A percentile compares a stretch with the other conserved stretches of the same genome.
Evolutionary conservation across 2,888 invertebrate species (phyloP).

Genomic region (Drosophila rellima): DNA sequence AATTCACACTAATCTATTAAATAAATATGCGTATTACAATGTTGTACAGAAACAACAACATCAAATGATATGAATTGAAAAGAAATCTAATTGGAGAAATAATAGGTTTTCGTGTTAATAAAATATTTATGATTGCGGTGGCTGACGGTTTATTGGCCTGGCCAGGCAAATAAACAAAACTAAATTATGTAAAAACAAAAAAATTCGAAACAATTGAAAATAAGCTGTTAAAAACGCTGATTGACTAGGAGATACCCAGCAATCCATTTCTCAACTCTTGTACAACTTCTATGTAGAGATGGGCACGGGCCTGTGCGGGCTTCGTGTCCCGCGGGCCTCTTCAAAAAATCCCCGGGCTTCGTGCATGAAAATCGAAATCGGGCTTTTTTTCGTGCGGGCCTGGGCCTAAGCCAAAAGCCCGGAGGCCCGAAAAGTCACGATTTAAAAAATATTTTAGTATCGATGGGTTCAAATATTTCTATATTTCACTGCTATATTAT

Average conservation of each 20-base stretch:
- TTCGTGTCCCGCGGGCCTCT: no score
- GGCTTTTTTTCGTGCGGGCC: no score
- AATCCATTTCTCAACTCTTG: no score
- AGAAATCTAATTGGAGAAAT: constrained; percentile 66
- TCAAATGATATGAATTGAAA: constrained; percentile 18
- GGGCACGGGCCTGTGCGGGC: no score
- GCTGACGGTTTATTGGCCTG: constrained; percentile 59
- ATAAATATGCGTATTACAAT: constrained; percentile 53
- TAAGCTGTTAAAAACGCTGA: not conserved
- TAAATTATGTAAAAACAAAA: constrained; percentile 61
- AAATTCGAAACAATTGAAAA: constrained; percentile 25
- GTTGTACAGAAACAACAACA: constrained; percentile 6
- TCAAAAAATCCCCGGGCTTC: no score
- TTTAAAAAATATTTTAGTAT: no score
- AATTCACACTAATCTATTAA: constrained; percentile 48
- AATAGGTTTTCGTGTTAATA: constrained; percentile 74
- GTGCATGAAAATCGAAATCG: no score
- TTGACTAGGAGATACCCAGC: not conserved
- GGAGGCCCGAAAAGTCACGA: no score
- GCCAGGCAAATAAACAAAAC: constrained; percentile 70
- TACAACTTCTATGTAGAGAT: no score
- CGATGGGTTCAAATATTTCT: no score
- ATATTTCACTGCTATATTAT: no score
- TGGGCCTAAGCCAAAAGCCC: no score
- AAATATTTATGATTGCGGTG: constrained; percentile 75